Conservation (phyloP, 2,113 vertebrate species). For the Thermophis baileyi region DNA sequence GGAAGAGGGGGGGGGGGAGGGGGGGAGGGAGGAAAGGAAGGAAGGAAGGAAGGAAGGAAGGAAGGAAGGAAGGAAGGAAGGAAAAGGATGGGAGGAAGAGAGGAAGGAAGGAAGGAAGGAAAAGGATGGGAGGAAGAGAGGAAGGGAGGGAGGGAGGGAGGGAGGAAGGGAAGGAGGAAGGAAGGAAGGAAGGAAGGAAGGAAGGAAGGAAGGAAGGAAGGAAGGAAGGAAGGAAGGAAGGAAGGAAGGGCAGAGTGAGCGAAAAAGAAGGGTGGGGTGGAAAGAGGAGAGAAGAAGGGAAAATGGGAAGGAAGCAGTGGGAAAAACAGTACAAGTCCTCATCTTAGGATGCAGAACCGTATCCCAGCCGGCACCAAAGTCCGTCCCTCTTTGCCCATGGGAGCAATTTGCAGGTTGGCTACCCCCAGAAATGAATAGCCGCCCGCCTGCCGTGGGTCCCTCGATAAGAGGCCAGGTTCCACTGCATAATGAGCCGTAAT, state of each 20-base stretch:
- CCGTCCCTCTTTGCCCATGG: not conserved
- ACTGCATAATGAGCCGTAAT: constrained; percentile 68
- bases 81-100: too few relatives aligned
- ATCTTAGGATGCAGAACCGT: accelerated
- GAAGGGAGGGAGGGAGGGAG: not conserved
- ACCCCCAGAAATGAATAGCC: not conserved
- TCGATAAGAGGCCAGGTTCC: constrained; percentile 56
- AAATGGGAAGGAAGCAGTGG: not conserved
- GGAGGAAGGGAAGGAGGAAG: not conserved
- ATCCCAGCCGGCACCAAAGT: accelerated
- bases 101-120: too few relatives aligned
- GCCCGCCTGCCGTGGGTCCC: constrained; percentile 35
- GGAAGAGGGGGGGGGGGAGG: too few relatives aligned
- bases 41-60: accelerated
- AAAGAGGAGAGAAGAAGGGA: not conserved
- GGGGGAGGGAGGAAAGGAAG: too few relatives aligned
- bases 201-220: too few relatives aligned
- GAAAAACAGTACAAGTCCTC: accelerated
- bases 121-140: accelerated
- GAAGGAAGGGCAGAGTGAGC: too few relatives aligned
- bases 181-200: accelerated
- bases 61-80: accelerated
- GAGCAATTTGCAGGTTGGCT: constrained; percentile 58
- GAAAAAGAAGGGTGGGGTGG: not conserved
- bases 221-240: too few relatives aligned